phyloP scores from a whole-genome alignment of 30 jellyfish, hydroid and myxozoan species.

The Pelagia noctiluca region DNA sequence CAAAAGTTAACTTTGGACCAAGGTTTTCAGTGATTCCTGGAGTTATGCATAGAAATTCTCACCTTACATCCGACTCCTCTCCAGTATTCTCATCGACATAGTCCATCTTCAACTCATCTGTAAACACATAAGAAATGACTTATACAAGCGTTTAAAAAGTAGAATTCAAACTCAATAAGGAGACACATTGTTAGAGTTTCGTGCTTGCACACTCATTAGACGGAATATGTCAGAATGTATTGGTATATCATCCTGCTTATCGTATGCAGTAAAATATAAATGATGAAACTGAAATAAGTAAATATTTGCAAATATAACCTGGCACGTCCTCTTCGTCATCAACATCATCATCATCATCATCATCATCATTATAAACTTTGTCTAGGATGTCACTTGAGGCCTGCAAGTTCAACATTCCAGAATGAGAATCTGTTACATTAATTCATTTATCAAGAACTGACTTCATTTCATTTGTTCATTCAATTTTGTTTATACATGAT shows the following conservation, averaged over 20 bases:
- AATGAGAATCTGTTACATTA: no score
- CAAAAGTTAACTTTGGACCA: no score
- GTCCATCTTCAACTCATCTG: constrained; percentile 93
- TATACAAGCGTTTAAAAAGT: neutral
- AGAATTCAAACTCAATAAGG: neutral
- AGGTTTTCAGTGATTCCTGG: no score
- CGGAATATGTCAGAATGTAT: no score
- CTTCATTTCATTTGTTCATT: no score
- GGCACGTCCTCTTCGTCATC: constrained; percentile 91
- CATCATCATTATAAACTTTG: constrained; percentile 32
- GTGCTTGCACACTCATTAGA: no score
- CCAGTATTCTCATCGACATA: constrained; percentile 96
- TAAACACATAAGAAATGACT: neutral
- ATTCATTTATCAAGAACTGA: no score
- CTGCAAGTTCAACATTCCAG: no score
- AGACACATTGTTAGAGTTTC: neutral
- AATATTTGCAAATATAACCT: constrained; percentile 78
- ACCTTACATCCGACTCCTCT: constrained; percentile 80
- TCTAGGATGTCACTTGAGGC: neutral
- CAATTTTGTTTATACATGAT: no score
- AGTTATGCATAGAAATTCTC: constrained; percentile 8
- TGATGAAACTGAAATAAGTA: neutral
- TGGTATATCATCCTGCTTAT: no score
- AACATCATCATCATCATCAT: constrained; percentile 77
- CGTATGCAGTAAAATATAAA: no score